Percentiles rank a stretch among this genome's conserved stretches.
Conservation (phyloP, 2,113 vertebrate species). For the Malaclemys terrapin region DNA sequence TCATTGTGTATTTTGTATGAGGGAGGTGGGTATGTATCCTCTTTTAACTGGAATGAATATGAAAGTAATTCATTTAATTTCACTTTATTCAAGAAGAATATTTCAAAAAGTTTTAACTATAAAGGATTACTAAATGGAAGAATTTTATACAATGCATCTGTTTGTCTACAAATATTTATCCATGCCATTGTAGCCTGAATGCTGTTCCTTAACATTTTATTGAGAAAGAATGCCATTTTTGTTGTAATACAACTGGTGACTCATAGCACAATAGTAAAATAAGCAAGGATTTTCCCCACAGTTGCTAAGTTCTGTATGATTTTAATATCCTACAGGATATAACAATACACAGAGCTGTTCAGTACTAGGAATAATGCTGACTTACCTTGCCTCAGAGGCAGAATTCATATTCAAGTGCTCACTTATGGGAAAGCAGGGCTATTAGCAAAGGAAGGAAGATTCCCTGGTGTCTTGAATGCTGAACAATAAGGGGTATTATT, state of each 20-base stretch:
- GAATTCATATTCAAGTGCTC: not conserved
- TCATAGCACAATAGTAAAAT: not conserved
- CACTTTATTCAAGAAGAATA: not conserved
- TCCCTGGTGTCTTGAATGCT: not conserved
- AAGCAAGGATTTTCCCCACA: not conserved
- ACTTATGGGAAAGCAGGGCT: not conserved
- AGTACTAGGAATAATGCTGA: not conserved
- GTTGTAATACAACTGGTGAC: not conserved
- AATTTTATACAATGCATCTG: not conserved
- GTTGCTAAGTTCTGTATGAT: not conserved
- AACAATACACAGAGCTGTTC: not conserved
- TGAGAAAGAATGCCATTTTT: not conserved
- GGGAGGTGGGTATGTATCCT: not conserved
- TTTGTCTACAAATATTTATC: not conserved
- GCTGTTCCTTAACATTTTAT: not conserved
- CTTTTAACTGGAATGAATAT: not conserved
- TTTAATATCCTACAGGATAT: accelerated
- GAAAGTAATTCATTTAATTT: not conserved
- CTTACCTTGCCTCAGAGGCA: not conserved
- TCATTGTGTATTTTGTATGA: not conserved
- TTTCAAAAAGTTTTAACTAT: not conserved
- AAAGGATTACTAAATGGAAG: not conserved
- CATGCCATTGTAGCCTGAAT: not conserved
- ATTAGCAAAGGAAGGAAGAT: not conserved
- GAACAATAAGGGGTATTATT: not conserved